Evolutionary conservation across 2,113 vertebrate genomes (phyloP).

Genomic region (Ophthalmotilapia sp.): DNA sequence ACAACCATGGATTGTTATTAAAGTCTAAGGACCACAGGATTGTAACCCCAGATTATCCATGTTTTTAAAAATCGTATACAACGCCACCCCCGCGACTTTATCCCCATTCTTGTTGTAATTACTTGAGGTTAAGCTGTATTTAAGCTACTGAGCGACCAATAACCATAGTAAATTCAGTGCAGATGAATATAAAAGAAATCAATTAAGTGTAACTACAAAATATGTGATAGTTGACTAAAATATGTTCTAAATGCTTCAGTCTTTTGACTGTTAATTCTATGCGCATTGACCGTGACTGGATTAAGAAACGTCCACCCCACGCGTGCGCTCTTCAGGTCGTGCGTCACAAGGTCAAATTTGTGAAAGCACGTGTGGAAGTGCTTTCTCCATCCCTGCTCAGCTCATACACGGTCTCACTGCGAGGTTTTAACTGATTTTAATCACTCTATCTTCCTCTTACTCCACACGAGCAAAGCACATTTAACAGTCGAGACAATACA

Average conservation of each 20-base stretch:
- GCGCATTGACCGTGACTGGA: background rate
- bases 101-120: background rate
- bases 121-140: background rate
- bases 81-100: background rate
- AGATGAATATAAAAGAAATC: background rate
- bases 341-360: slow-evolving; percentile 76
- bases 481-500: background rate
- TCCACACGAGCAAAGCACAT: background rate
- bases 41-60: background rate
- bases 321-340: slow-evolving; percentile 59
- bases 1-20: background rate
- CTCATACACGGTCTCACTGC: background rate
- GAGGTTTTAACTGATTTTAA: background rate
- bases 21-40: background rate
- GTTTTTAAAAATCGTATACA: background rate
- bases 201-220: background rate
- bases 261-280: background rate
- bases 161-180: background rate
- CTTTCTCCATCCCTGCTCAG: background rate
- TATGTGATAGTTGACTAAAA: background rate
- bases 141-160: background rate
- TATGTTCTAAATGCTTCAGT: background rate
- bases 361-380: slow-evolving; percentile 37
- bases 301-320: slow-evolving; percentile 11
- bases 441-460: background rate